A percentile compares a stretch with the other conserved stretches of the same genome.
Conservation (phyloP, 2,113 vertebrate species). For the Tragelaphus scriptus region DNA sequence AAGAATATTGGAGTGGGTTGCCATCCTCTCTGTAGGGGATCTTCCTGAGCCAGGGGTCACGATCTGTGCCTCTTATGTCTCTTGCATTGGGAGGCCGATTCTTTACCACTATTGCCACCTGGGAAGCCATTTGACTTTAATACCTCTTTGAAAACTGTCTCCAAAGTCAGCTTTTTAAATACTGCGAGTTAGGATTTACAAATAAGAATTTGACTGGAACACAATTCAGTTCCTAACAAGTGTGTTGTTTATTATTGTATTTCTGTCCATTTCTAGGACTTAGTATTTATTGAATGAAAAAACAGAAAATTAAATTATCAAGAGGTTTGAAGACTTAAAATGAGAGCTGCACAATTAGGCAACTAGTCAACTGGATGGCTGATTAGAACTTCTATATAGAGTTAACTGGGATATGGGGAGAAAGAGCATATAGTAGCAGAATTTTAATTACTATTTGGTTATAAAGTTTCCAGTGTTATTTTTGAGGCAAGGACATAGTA, state of each 20-base stretch:
- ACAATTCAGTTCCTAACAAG: not conserved
- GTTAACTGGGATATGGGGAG: not conserved
- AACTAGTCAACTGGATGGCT: not conserved
- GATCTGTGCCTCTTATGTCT: not conserved
- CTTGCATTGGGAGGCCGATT: not conserved
- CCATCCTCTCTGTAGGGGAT: not conserved
- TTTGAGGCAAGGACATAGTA: not conserved
- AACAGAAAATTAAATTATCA: not conserved
- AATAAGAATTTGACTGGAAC: not conserved
- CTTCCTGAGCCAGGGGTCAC: not conserved
- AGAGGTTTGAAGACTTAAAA: not conserved
- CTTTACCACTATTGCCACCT: not conserved
- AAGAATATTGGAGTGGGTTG: not conserved
- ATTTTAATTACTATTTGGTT: not conserved
- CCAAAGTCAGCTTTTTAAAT: not conserved
- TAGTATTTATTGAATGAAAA: conserved; percentile 13
- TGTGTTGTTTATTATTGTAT: not conserved
- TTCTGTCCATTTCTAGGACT: not conserved
- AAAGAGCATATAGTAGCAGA: not conserved
- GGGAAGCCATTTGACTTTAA: not conserved
- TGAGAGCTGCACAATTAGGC: not conserved
- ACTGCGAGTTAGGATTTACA: not conserved
- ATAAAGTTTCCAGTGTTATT: not conserved
- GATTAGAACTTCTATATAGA: not conserved
- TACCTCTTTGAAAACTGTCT: not conserved